phyloP scores from a whole-genome alignment of 2,888 invertebrate genomes.

The Pterobdella sp. region DNA sequence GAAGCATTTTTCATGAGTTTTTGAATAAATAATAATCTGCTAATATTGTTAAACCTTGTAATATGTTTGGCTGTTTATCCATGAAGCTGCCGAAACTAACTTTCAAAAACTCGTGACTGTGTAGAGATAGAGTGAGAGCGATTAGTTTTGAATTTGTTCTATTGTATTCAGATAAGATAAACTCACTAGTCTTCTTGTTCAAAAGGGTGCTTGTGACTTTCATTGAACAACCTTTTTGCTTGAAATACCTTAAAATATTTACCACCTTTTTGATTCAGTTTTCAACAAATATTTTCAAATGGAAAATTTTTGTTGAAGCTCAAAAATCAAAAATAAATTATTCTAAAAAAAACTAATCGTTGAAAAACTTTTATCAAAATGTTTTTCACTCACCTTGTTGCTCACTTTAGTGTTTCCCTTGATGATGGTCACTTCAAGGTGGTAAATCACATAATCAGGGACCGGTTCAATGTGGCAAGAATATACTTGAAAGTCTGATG shows the following conservation, averaged over 20 bases:
- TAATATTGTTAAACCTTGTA: background rate
- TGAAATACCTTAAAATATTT: background rate
- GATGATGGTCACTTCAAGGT: conserved; percentile 35
- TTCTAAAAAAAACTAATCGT: conserved; percentile 30
- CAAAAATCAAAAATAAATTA: background rate
- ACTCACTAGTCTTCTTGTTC: conserved; percentile 1
- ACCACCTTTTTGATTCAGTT: no score
- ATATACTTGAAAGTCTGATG: conserved; percentile 32
- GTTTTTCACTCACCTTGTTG: background rate
- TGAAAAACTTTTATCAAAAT: conserved; percentile 33
- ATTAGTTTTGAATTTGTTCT: no score
- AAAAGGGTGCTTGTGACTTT: background rate
- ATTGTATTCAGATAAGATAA: no score
- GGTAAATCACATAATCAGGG: conserved; percentile 37
- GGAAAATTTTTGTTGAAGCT: no score
- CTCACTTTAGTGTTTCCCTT: conserved; percentile 18
- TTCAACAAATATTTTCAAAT: no score
- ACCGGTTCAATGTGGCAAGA: conserved; percentile 39
- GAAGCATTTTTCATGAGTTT: background rate
- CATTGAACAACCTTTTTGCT: background rate
- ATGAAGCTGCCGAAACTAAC: background rate
- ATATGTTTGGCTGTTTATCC: background rate
- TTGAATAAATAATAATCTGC: background rate
- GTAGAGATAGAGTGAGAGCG: no score
- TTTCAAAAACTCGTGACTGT: conserved; percentile 11